Conservation (phyloP, 1,140 invertebrate genomes). For the Platorchestia sp. region DNA sequence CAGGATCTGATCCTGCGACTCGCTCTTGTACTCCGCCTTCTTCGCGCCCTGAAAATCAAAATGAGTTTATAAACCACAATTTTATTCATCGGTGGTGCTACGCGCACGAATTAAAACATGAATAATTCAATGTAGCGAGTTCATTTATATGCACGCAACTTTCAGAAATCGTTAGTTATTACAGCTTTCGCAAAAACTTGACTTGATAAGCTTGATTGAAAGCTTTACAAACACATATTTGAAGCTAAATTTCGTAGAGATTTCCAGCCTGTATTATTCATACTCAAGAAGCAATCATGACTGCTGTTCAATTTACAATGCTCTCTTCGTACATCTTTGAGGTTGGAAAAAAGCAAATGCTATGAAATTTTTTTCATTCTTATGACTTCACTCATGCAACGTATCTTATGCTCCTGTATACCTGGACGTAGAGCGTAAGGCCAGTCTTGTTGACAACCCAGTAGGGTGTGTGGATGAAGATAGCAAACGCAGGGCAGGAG, state of each 20-base stretch:
- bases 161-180: too few species aligned
- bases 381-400: not conserved
- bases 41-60: constrained; percentile 75
- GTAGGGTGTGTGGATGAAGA: constrained; percentile 85
- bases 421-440: constrained; percentile 82
- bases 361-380: too few species aligned
- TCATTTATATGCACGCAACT: not conserved
- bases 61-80: not conserved
- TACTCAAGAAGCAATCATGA: too few species aligned
- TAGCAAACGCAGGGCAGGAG: constrained; percentile 69
- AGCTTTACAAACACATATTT: too few species aligned
- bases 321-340: not conserved
- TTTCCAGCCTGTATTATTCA: too few species aligned
- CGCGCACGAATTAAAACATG: not conserved
- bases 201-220: too few species aligned
- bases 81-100: not conserved
- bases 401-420: constrained; percentile 70
- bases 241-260: too few species aligned
- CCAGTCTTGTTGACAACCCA: constrained; percentile 94
- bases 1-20: constrained; percentile 75
- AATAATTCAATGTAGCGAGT: not conserved
- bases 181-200: too few species aligned
- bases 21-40: constrained; percentile 11
- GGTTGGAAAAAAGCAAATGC: too few species aligned
- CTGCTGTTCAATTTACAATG: too few species aligned